Percentiles rank a stretch among this genome's conserved stretches.
Evolutionary conservation across 2,797 vertebrate genomes (phyloP).

Genomic region (Sebastes paucispinis): DNA sequence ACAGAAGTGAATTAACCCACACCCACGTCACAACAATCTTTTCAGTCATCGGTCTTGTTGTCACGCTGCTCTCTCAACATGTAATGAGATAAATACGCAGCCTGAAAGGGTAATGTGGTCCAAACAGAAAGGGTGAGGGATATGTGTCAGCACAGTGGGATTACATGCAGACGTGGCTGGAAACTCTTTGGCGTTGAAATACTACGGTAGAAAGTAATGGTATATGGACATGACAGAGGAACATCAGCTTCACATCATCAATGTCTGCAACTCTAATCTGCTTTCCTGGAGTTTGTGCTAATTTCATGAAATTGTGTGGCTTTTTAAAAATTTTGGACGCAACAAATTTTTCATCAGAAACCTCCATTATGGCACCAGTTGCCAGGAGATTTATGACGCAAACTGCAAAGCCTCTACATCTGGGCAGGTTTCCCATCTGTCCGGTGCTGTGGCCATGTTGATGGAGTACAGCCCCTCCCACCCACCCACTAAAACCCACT

Average conservation of each 20-base stretch:
- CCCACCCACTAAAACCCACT: not conserved
- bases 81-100: not conserved
- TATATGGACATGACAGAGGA: not conserved
- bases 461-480: not conserved
- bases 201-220: not conserved
- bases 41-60: not conserved
- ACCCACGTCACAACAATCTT: not conserved
- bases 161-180: not conserved
- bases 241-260: not conserved
- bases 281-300: not conserved
- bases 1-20: not conserved
- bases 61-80: not conserved
- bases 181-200: not conserved
- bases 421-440: slow-evolving; percentile 35
- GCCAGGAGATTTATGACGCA: slow-evolving; percentile 11
- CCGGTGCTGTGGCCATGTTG: not conserved
- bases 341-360: not conserved
- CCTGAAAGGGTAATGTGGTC: not conserved
- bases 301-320: not conserved
- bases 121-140: not conserved
- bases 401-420: slow-evolving; percentile 8
- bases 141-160: not conserved
- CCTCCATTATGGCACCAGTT: not conserved
- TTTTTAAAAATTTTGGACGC: not conserved
- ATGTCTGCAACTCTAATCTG: not conserved